Percentiles rank a stretch among this genome's conserved stretches.
Evolutionary conservation across 1,140 invertebrate species (phyloP).

Genomic region (Thereuonema tuberculata): DNA sequence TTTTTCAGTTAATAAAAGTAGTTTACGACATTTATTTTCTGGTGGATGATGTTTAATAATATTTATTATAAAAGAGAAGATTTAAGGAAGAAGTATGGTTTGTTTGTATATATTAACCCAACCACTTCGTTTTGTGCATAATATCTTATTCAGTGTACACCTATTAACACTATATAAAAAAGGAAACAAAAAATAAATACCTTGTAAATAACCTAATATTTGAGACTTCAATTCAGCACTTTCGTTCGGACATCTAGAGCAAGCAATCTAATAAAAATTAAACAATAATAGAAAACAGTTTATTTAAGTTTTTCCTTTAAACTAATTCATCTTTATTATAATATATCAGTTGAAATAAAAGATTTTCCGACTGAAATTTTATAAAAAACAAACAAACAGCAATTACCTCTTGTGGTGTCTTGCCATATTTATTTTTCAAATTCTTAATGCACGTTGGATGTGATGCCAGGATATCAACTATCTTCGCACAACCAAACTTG

Average conservation of each 20-base stretch:
- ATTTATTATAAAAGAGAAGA: too few relatives aligned
- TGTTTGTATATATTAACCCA: too few relatives aligned
- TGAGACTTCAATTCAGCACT: not conserved
- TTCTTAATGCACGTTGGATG: slow-evolving; percentile 60
- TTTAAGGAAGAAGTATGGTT: too few relatives aligned
- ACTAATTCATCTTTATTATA: too few relatives aligned
- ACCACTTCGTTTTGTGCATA: too few relatives aligned
- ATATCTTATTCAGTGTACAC: too few relatives aligned
- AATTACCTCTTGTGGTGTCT: slow-evolving; percentile 57
- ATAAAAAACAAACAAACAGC: not conserved
- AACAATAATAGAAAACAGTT: not conserved
- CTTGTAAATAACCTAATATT: not conserved
- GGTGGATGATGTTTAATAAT: too few relatives aligned
- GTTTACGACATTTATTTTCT: too few relatives aligned
- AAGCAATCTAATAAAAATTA: not conserved
- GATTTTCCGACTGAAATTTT: not conserved
- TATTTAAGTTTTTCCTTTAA: too few relatives aligned
- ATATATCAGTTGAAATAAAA: not conserved
- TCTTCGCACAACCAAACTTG: slow-evolving; percentile 64
- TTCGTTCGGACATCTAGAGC: not conserved
- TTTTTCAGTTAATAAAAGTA: too few relatives aligned
- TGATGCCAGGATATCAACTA: slow-evolving; percentile 58
- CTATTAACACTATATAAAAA: too few relatives aligned
- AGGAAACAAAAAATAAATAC: not conserved
- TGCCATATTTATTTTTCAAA: slow-evolving; percentile 53